These are phyloP conservation scores for Hydrolagus colliei DNA, from an alignment of 2,797 vertebrate genomes.

Conservation along the genomic window DNA sequence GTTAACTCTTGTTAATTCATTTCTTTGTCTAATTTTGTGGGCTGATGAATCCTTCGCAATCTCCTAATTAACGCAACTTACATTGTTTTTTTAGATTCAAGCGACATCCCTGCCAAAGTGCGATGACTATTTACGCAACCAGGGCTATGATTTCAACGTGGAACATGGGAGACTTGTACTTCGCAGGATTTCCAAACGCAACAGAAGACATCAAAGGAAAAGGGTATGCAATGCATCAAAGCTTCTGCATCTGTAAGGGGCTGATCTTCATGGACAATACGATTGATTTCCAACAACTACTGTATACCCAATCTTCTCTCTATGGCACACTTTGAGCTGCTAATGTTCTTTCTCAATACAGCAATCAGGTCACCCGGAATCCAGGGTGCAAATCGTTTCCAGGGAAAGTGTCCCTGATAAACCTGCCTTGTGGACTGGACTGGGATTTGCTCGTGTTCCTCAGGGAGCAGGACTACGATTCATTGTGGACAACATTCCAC, in stretches of 20 bases:
- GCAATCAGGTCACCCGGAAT: slow-evolving; percentile 43
- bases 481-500: slow-evolving; percentile 59
- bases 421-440: slow-evolving; percentile 64
- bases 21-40: not conserved
- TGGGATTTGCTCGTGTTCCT: slow-evolving; percentile 61
- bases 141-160: slow-evolving; percentile 65
- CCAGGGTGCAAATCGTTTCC: slow-evolving; percentile 51
- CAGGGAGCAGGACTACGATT: slow-evolving; percentile 68
- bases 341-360: not conserved
- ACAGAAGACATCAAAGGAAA: slow-evolving; percentile 24
- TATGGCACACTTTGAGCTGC: no score
- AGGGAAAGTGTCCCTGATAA: slow-evolving; percentile 47
- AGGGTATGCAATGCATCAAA: slow-evolving; percentile 2
- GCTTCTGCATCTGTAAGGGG: not conserved
- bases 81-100: slow-evolving; percentile 51
- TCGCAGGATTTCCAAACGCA: slow-evolving; percentile 53
- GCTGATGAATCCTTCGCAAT: not conserved
- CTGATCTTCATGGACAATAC: no score
- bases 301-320: no score
- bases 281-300: no score
- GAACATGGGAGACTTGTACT: slow-evolving; percentile 65
- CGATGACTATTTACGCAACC: slow-evolving; percentile 66
- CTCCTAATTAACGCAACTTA: not conserved
- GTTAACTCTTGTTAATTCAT: not conserved
- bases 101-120: slow-evolving; percentile 58